These are phyloP conservation scores for Pollenia angustigena DNA, from an alignment of 2,888 invertebrate species.

Conservation along the genomic window DNA sequence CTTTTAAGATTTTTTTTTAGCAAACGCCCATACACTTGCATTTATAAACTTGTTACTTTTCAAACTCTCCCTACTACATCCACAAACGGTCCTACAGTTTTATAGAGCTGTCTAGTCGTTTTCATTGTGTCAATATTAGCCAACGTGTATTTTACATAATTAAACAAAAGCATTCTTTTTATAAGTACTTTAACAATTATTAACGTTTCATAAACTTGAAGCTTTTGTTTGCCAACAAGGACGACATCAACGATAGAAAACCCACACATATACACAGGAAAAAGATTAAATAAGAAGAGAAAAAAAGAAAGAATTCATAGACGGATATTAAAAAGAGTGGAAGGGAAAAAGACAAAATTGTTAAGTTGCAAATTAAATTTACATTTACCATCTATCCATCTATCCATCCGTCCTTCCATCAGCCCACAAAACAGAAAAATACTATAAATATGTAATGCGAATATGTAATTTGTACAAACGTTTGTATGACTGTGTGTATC, in stretches of 20 bases:
- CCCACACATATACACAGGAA: background rate
- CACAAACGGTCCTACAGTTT: background rate
- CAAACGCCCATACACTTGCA: background rate
- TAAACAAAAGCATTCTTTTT: constrained; percentile 70
- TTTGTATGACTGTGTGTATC: background rate
- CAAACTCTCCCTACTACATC: background rate
- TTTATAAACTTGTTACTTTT: constrained; percentile 33
- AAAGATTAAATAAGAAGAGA: background rate
- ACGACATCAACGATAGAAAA: constrained; percentile 31
- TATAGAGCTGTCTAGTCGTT: constrained; percentile 5
- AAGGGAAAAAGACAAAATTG: constrained; percentile 2
- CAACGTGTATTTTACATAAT: constrained; percentile 66
- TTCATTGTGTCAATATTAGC: constrained; percentile 65
- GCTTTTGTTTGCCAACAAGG: constrained; percentile 66
- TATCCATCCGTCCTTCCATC: constrained; percentile 5
- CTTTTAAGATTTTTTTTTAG: background rate
- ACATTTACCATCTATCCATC: background rate
- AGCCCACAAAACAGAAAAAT: background rate
- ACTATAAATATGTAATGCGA: background rate
- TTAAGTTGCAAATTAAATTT: constrained; percentile 7
- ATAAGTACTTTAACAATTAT: constrained; percentile 69
- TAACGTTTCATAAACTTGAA: constrained; percentile 69
- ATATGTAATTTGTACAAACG: background rate
- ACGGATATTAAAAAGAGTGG: background rate
- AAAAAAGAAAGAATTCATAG: background rate